phyloP scores from a whole-genome alignment of 2,888 invertebrate species.

The Dendrolimus houi region DNA sequence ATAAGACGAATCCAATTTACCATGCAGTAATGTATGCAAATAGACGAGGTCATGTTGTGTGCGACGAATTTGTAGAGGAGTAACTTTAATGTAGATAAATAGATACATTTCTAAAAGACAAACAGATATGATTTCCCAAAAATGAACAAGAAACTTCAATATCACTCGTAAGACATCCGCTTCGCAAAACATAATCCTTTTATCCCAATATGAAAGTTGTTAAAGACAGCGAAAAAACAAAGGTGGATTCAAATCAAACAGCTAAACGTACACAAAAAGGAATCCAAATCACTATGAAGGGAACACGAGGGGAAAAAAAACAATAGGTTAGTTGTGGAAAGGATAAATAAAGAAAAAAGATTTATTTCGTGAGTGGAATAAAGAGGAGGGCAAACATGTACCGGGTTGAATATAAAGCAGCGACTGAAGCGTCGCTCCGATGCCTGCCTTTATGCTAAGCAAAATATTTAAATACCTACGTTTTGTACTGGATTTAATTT shows the following conservation, averaged over 20 bases:
- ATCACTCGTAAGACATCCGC: background rate
- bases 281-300: slow-evolving; percentile 28
- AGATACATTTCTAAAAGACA: background rate
- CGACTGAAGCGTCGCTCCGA: slow-evolving; percentile 5
- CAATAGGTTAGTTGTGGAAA: slow-evolving; percentile 45
- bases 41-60: no score
- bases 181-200: background rate
- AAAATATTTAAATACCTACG: no score
- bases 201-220: background rate
- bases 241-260: background rate
- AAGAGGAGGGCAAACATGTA: slow-evolving; percentile 28
- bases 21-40: no score
- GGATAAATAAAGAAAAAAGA: slow-evolving; percentile 49
- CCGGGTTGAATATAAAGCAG: slow-evolving; percentile 41
- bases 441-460: no score
- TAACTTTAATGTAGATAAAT: background rate
- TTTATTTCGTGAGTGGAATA: slow-evolving; percentile 56
- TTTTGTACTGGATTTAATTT: no score
- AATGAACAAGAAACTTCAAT: background rate
- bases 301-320: slow-evolving; percentile 30
- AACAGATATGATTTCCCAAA: background rate
- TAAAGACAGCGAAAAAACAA: background rate
- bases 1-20: no score
- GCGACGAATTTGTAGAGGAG: no score
- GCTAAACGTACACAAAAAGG: slow-evolving; percentile 14